These are phyloP conservation scores for Phataginus tetradactyla DNA, from an alignment of 2,797 vertebrate genomes.

Conservation along the genomic window DNA sequence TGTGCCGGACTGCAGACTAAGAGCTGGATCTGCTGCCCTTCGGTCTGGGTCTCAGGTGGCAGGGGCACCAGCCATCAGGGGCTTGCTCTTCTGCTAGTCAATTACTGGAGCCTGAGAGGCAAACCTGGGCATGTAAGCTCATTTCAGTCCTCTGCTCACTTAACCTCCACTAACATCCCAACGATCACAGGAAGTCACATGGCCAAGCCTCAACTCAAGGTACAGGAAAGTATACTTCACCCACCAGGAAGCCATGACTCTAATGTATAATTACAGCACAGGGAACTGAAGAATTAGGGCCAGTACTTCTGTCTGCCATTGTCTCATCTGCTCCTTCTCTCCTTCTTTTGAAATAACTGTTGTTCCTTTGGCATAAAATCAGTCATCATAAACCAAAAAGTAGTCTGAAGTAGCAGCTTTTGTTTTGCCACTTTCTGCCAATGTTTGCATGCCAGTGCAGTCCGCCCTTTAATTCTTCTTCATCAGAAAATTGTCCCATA, in stretches of 20 bases:
- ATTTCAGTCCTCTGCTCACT: not conserved
- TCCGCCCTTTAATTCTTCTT: constrained; percentile 2
- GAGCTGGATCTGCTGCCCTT: not conserved
- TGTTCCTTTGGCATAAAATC: not conserved
- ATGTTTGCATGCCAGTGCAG: not conserved
- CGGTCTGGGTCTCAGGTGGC: not conserved
- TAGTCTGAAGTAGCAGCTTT: not conserved
- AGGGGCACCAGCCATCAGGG: not conserved
- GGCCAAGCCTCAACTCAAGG: not conserved
- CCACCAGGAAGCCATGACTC: not conserved
- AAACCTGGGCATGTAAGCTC: not conserved
- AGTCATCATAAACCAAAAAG: constrained; percentile 29
- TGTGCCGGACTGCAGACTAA: not conserved
- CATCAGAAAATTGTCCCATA: not conserved
- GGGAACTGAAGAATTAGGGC: not conserved
- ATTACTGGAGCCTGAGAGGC: not conserved
- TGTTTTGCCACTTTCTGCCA: not conserved
- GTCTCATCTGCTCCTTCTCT: not conserved
- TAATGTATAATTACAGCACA: not conserved
- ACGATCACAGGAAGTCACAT: not conserved
- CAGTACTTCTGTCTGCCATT: not conserved
- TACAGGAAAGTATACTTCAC: not conserved
- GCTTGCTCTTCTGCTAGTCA: not conserved
- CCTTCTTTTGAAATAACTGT: not conserved
- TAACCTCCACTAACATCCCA: not conserved